Evolutionary conservation across 2,797 vertebrate genomes (phyloP).

Genomic region (Stomatorhinus walkeri): DNA sequence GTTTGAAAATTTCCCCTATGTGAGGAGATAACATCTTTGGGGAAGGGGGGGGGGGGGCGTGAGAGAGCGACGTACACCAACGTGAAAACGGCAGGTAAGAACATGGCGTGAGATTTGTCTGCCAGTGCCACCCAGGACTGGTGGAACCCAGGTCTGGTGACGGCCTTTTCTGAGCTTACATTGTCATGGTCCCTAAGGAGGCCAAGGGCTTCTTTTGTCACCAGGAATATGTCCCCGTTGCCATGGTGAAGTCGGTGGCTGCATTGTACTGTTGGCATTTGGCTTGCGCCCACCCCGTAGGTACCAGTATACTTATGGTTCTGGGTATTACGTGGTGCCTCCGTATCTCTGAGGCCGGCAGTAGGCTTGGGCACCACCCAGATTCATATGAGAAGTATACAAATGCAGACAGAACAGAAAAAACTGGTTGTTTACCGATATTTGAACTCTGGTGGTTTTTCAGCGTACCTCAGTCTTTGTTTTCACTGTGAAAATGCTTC

Average conservation of each 20-base stretch:
- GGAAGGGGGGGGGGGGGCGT: neutral
- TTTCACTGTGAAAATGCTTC: neutral
- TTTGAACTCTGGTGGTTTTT: slow-evolving; percentile 9
- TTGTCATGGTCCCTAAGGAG: neutral
- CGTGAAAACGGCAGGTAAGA: neutral
- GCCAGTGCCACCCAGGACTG: neutral
- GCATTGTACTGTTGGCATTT: neutral
- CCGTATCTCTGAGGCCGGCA: neutral
- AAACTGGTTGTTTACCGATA: neutral
- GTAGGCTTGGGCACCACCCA: neutral
- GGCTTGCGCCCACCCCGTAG: neutral
- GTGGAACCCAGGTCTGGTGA: neutral
- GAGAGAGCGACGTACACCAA: neutral
- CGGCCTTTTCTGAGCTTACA: neutral
- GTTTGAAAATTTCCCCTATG: neutral
- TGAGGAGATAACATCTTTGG: slow-evolving; percentile 5
- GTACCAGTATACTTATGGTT: neutral
- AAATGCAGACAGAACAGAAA: neutral
- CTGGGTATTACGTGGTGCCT: neutral
- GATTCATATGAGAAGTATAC: neutral
- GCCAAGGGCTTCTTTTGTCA: neutral
- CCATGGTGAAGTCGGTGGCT: neutral
- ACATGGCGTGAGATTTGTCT: neutral
- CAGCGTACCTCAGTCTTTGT: neutral
- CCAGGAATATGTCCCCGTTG: neutral